Conservation (phyloP, 2,113 vertebrate genomes). For the Zosterops lateralis region DNA sequence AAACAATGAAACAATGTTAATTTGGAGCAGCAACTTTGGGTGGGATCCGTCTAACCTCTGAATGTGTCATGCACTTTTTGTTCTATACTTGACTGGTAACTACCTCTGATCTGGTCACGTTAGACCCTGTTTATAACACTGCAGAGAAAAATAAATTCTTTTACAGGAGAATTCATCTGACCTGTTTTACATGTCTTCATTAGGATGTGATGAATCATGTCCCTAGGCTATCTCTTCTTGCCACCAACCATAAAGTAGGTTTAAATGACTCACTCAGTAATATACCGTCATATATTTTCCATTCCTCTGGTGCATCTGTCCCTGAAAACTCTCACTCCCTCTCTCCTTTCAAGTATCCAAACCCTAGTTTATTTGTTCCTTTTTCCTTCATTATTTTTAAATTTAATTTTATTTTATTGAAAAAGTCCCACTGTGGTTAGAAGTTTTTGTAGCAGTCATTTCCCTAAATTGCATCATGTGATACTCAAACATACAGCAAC, state of each 20-base stretch:
- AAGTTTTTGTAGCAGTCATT: background rate
- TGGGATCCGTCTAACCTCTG: background rate
- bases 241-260: background rate
- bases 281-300: background rate
- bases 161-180: background rate
- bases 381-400: rapidly evolving
- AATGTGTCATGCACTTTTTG: background rate
- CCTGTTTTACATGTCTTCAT: background rate
- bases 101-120: background rate
- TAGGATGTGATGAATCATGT: background rate
- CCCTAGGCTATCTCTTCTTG: background rate
- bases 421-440: background rate
- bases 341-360: background rate
- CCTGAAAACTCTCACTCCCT: background rate
- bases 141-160: background rate
- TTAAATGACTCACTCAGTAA: background rate
- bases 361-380: background rate
- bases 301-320: background rate
- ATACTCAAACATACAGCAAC: background rate
- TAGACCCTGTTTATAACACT: background rate
- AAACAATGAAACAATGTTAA: background rate
- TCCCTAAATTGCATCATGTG: background rate
- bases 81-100: background rate
- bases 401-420: background rate
- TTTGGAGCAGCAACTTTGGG: background rate